Conservation (phyloP, 2,888 invertebrate species). For the Lottia scabra region DNA sequence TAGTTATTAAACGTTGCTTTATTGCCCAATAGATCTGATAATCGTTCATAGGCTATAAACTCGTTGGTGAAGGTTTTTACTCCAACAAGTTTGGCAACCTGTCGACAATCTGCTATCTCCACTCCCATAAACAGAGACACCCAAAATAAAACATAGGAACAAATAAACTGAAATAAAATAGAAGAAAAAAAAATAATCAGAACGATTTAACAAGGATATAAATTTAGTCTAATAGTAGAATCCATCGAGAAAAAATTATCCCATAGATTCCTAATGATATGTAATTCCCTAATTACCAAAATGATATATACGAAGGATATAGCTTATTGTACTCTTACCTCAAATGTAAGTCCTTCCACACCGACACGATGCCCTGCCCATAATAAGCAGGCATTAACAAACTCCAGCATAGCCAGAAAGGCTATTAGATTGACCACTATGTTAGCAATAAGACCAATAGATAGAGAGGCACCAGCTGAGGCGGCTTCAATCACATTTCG, state of each 20-base stretch:
- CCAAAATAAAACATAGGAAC: conserved; percentile 92
- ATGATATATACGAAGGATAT: no score
- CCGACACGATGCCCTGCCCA: conserved; percentile 77
- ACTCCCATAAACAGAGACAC: conserved; percentile 88
- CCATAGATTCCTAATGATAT: no score
- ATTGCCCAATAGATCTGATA: conserved; percentile 68
- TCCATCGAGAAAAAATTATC: neutral
- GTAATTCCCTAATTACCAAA: no score
- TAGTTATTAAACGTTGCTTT: conserved; percentile 34
- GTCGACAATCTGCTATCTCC: conserved; percentile 76
- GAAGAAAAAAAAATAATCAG: no score
- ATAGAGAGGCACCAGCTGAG: conserved; percentile 86
- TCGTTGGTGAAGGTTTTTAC: conserved; percentile 95
- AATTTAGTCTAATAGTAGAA: neutral
- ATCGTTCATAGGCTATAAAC: conserved; percentile 86
- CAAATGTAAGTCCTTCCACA: conserved; percentile 71
- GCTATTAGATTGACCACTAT: conserved; percentile 93
- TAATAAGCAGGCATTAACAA: conserved; percentile 82
- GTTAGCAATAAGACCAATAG: conserved; percentile 83
- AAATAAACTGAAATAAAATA: conserved; percentile 69
- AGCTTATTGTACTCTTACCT: conserved; percentile 62
- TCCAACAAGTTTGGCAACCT: conserved; percentile 86
- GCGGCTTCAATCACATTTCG: conserved; percentile 91
- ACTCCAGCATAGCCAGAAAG: conserved; percentile 87
- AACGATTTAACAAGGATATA: neutral